Evolutionary conservation across 1,140 invertebrate species (phyloP), one percentile per base, ranked within the genome.

Genomic region (Lasioglossum baleicum): DNA sequence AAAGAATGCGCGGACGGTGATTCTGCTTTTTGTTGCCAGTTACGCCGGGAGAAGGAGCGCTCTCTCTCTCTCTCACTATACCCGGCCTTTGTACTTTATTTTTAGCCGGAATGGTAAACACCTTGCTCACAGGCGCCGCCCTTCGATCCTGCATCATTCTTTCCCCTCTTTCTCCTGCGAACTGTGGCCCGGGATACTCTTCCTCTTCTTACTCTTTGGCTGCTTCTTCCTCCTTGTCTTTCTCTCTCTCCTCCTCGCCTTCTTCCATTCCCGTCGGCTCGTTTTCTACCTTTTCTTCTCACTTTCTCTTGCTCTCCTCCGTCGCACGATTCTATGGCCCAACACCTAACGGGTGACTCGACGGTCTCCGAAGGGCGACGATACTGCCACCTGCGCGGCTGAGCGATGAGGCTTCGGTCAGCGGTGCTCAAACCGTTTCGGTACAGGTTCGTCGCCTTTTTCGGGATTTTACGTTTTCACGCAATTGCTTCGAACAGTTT

Each of bases 71-170:
- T 48, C 56, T n/a, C 56, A n/a, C 56, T 44, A 6, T 26, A 70
- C 53, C 26, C 60, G 77, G 77, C 68, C 81, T 85, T 90, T 87
- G 90, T 90, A 90, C 86, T 91, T 92, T 90, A 91, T 91, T 92
- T 91, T 91, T 87, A 86, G 88, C 78, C 87, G 81, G 86, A 91
- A 92, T 92, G 90, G 90, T 92, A 91, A 91, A 92, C 90, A 92
- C 90, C 91, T 91, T 92, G 90, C 91, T 90, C 89, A 86, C 82
- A 91, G 90, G 90, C 91, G 90, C 90, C 90, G 91, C 89, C 89
- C 88, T 85, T 83, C 84, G 83, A 75, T 82, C 65, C 80, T 71
- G 75, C 68, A 26, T 51, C 68, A 74, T 83, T 88, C 83, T 88
- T 20, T 76, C 84, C 83, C 48, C 68, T 83, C 76, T 80, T 87